A percentile compares a stretch with the other conserved stretches of the same genome.
phyloP scores from a whole-genome alignment of 2,797 vertebrate species.

The Percopsis omiscomaycus region DNA sequence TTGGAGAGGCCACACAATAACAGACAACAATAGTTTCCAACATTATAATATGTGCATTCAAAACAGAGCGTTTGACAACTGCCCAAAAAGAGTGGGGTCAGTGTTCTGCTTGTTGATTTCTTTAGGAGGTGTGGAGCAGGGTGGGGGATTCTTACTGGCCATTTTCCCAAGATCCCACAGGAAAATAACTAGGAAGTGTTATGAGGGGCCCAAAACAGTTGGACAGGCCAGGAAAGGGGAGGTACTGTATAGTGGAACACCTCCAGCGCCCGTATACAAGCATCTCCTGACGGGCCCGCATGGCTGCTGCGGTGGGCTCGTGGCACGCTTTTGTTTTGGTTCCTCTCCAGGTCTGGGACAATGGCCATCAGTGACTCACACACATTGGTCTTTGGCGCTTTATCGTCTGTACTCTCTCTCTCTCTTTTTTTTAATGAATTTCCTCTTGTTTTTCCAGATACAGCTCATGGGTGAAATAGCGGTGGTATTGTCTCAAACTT shows the following conservation, averaged over 20 bases:
- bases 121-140: conserved; percentile 38
- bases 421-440: conserved; percentile 47
- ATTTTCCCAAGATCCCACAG: conserved; percentile 70
- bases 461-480: conserved; percentile 57
- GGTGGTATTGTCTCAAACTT: conserved; percentile 74
- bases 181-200: conserved; percentile 76
- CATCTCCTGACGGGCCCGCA: conserved; percentile 28
- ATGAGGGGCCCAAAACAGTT: conserved; percentile 41
- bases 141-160: conserved; percentile 52
- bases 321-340: conserved; percentile 57
- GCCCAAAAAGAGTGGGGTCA: not conserved
- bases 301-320: not conserved
- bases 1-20: not conserved
- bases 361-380: conserved; percentile 69
- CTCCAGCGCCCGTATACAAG: conserved; percentile 45
- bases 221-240: conserved; percentile 34
- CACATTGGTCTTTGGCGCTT: conserved; percentile 52
- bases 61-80: no score
- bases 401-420: conserved; percentile 42
- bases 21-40: no score
- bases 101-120: not conserved
- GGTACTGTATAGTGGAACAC: conserved; percentile 9
- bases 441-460: conserved; percentile 69
- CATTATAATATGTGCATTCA: no score
- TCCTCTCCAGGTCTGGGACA: conserved; percentile 64